Evolutionary conservation across 2,888 invertebrate species (phyloP).

Genomic region (Iphiclides podalirius): DNA sequence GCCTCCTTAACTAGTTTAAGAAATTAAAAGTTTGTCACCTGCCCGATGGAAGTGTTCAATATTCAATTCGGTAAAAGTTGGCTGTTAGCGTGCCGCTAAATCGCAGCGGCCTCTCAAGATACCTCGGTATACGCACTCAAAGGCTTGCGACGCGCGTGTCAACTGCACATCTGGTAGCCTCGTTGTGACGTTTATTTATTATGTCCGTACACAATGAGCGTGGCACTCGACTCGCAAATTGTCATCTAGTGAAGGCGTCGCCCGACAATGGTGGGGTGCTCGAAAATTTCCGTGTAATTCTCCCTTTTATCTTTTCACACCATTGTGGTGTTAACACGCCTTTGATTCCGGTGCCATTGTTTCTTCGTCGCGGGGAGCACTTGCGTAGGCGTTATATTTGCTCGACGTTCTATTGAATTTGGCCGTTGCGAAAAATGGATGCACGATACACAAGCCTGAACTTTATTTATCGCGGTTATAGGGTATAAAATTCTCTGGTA

Average conservation of each 20-base stretch:
- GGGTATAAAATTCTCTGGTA: slow-evolving; percentile 13
- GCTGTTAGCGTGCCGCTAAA: slow-evolving; percentile 31
- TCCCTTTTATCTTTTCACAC: slow-evolving; percentile 64
- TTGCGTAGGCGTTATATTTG: slow-evolving; percentile 70
- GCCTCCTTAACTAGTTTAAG: slow-evolving; percentile 24
- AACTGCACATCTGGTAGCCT: slow-evolving; percentile 62
- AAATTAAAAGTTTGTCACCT: slow-evolving; percentile 26
- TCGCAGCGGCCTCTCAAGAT: not conserved
- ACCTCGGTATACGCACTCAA: slow-evolving; percentile 33
- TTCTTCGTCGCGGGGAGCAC: slow-evolving; percentile 54
- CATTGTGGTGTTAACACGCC: slow-evolving; percentile 69
- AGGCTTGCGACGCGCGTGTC: slow-evolving; percentile 47
- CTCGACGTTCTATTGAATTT: slow-evolving; percentile 51
- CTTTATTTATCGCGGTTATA: slow-evolving; percentile 6
- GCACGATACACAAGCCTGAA: not conserved
- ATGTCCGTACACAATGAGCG: slow-evolving; percentile 54
- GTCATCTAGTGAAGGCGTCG: slow-evolving; percentile 59
- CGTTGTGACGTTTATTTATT: slow-evolving; percentile 71
- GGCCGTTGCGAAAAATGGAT: slow-evolving; percentile 27
- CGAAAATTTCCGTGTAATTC: slow-evolving; percentile 74
- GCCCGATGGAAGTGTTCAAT: slow-evolving; percentile 21
- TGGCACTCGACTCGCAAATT: slow-evolving; percentile 71
- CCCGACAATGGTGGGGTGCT: slow-evolving; percentile 67
- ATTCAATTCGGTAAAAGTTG: slow-evolving; percentile 34
- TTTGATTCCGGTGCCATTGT: slow-evolving; percentile 71